These are phyloP conservation scores for Dicentrarchus labrax DNA, from an alignment of 2,113 vertebrate genomes.

Conservation along the genomic window DNA sequence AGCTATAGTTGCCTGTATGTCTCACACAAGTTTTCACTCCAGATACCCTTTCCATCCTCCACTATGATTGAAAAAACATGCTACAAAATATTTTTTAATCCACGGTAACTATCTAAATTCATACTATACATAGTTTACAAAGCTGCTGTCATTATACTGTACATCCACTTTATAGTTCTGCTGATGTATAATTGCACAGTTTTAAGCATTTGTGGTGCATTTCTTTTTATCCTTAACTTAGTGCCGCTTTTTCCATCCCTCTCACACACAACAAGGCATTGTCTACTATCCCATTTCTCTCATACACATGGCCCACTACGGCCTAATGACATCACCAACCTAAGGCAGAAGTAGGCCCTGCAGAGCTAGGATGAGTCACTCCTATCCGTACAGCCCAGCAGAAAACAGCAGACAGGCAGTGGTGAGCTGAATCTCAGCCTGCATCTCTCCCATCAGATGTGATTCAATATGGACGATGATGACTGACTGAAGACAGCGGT, in stretches of 20 bases:
- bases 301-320: conserved; percentile 21
- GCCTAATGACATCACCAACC: conserved; percentile 68
- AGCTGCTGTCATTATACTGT: background rate
- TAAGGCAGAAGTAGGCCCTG: conserved; percentile 46
- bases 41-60: background rate
- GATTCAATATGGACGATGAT: conserved; percentile 50
- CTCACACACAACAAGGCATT: conserved; percentile 10
- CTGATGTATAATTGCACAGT: background rate
- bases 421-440: conserved; percentile 30
- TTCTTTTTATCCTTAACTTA: background rate
- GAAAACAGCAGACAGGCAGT: conserved; percentile 56
- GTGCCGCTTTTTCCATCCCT: background rate
- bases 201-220: background rate
- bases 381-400: conserved; percentile 29
- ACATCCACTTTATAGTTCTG: background rate
- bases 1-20: conserved; percentile 11
- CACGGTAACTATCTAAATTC: background rate
- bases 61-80: background rate
- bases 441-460: conserved; percentile 53
- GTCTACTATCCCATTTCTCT: conserved; percentile 17
- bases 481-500: conserved; percentile 39
- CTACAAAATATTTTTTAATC: background rate
- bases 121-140: background rate
- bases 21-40: background rate
- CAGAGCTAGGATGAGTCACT: conserved; percentile 71